These are phyloP conservation scores for Geodia barretti DNA, from an alignment of 37 sponge, comb jelly and placozoan genomes.

Conservation along the genomic window DNA sequence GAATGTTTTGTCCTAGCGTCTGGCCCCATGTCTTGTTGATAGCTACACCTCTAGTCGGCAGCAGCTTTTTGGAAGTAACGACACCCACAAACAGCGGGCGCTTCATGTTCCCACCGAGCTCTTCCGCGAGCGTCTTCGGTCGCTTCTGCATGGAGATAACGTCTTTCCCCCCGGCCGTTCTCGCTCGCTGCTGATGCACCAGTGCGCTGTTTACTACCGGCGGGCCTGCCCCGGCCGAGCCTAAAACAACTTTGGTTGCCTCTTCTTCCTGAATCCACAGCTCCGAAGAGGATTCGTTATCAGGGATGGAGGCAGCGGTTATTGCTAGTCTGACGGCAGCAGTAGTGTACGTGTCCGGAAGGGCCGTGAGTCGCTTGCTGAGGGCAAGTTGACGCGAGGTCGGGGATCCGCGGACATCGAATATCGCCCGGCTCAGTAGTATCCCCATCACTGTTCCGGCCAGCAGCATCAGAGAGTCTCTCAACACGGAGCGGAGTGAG, in stretches of 20 bases:
- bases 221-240: background rate
- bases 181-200: background rate
- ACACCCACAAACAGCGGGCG: constrained; percentile 76
- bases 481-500: constrained; percentile 12
- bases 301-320: background rate
- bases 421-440: background rate
- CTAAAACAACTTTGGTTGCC: background rate
- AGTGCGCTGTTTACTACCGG: background rate
- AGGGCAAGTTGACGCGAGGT: background rate
- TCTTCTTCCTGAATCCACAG: background rate
- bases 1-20: constrained; percentile 19
- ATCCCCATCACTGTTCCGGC: constrained; percentile 26
- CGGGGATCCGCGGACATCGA: constrained; percentile 1
- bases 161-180: background rate
- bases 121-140: constrained; percentile 36
- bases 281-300: background rate
- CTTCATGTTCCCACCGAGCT: constrained; percentile 13
- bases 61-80: constrained; percentile 46
- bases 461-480: constrained; percentile 23
- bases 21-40: constrained; percentile 76
- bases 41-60: constrained; percentile 45
- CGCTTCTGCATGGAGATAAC: background rate
- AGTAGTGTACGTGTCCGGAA: background rate
- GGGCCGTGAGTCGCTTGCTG: background rate
- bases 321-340: background rate